Base-by-base conservation (phyloP, 2,797 vertebrate species). In the Carapus acus region DNA sequence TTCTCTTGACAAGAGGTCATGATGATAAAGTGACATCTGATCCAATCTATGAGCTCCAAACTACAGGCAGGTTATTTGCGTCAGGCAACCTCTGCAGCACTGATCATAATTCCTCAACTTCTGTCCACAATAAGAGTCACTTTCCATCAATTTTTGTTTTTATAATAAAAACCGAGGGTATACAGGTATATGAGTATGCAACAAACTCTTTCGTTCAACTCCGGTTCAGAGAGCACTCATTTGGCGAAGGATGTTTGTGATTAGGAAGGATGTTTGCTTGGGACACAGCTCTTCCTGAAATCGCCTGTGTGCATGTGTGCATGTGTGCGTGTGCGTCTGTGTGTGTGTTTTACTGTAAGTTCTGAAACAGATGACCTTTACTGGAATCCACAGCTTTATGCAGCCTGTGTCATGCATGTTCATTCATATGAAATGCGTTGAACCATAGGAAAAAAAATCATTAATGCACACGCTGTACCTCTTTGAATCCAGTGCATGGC, bases 211-310 rank as follows among this genome's bases (percentile, higher is more conserved):
- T 33, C 6, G 14, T 9, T 27, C 5, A 5, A 27, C 24, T 5
- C 14, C 39, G 11, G 11, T 21, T 40, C 14, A 22, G 15, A 2
- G 38, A n/a, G n/a, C 24, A 63, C 20, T 47, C 48, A 40, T 48
- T 58, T 61, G 56, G 24, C 49, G 48, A 66, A 78, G 75, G 74
- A 81, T 81, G 79, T 81, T 78, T 77, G 77, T 58, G 62, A 78
- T 72, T 68, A 76, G 79, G 77, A 81, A 82, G 82, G 82, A 83
- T 74, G 74, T 72, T 58, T 71, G 65, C 57, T 53, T 42, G 66
- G 7, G 75, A 62, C 62, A 48, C 42, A 20, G 46, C 70, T 75
- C 74, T 79, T 82, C 79, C 78, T 79, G 80, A 67, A 62, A 64
- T 70, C 45, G 76, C 61, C 56, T 60, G 24, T 27, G 24, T 7